Percentiles rank a stretch among this genome's conserved stretches.
phyloP scores from a whole-genome alignment of 2,113 vertebrate genomes.

The Lutjanus erythropterus region DNA sequence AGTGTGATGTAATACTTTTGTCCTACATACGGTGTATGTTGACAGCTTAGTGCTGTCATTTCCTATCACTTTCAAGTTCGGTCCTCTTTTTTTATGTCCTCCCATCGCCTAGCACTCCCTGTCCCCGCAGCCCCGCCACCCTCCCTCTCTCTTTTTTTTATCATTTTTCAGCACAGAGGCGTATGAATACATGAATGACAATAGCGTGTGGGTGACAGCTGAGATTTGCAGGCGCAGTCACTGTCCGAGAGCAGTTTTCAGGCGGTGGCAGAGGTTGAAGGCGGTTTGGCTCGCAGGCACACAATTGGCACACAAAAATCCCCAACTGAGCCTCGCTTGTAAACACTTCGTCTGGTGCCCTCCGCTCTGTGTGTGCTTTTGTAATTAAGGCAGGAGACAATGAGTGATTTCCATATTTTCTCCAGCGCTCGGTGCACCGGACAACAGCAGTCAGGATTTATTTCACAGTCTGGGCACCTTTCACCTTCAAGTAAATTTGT shows the following conservation, averaged over 20 bases:
- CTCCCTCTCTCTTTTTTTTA: conserved; percentile 47
- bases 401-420: conserved; percentile 24
- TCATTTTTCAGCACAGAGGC: conserved; percentile 36
- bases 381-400: conserved; percentile 33
- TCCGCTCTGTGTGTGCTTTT: conserved; percentile 16
- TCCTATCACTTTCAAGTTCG: conserved; percentile 41
- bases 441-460: conserved; percentile 18
- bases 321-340: conserved; percentile 13
- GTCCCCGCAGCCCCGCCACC: conserved; percentile 25
- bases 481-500: neutral
- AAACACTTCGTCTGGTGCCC: conserved; percentile 18
- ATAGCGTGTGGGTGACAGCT: conserved; percentile 60
- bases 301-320: conserved; percentile 39
- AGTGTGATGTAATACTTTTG: conserved; percentile 26
- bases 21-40: neutral
- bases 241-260: conserved; percentile 28
- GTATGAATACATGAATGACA: conserved; percentile 72
- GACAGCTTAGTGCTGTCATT: conserved; percentile 48
- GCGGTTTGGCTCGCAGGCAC: neutral
- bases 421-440: neutral
- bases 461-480: neutral
- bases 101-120: neutral
- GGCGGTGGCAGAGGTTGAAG: conserved; percentile 21
- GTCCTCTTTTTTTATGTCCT: conserved; percentile 19
- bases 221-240: conserved; percentile 51